Evolutionary conservation across 1,140 invertebrate genomes (phyloP).

Genomic region (Dreissena polymorpha): DNA sequence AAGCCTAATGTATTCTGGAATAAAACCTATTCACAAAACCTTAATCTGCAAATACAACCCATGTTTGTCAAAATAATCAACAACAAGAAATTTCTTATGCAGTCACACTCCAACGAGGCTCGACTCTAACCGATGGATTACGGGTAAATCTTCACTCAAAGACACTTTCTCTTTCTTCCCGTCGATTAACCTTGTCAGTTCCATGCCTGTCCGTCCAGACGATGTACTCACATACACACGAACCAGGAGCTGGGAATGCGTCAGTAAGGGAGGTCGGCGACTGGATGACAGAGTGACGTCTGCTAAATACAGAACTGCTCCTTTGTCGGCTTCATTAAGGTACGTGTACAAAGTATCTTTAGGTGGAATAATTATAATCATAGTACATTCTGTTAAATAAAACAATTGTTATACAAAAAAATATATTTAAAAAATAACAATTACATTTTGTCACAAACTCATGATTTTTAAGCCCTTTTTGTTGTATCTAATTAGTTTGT

Average conservation of each 20-base stretch:
- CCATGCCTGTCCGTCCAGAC: slow-evolving; percentile 75
- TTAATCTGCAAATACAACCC: too few relatives aligned
- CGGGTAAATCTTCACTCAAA: slow-evolving; percentile 3
- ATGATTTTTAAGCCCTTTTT: too few relatives aligned
- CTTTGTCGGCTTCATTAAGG: slow-evolving; percentile 34
- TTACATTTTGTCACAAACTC: too few relatives aligned
- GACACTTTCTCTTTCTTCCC: slow-evolving; percentile 72
- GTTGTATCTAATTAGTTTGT: too few relatives aligned
- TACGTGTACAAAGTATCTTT: slow-evolving; percentile 2
- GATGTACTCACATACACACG: slow-evolving; percentile 66
- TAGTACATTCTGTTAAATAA: too few relatives aligned
- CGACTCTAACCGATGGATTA: slow-evolving; percentile 35
- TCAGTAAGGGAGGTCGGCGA: slow-evolving; percentile 63
- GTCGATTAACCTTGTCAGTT: slow-evolving; percentile 76
- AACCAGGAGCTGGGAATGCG: slow-evolving; percentile 68
- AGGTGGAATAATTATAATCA: background rate
- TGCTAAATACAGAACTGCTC: slow-evolving; percentile 60
- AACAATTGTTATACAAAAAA: too few relatives aligned
- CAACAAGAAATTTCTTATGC: too few relatives aligned
- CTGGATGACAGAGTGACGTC: slow-evolving; percentile 67
- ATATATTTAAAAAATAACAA: too few relatives aligned
- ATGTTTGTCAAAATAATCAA: too few relatives aligned
- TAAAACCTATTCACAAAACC: too few relatives aligned
- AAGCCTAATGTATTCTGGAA: too few relatives aligned
- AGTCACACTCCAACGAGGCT: too few relatives aligned